Evolutionary conservation across 2,888 invertebrate species (phyloP), one percentile per base, ranked within the genome.

Genomic region (Nemotelus nigrinus): DNA sequence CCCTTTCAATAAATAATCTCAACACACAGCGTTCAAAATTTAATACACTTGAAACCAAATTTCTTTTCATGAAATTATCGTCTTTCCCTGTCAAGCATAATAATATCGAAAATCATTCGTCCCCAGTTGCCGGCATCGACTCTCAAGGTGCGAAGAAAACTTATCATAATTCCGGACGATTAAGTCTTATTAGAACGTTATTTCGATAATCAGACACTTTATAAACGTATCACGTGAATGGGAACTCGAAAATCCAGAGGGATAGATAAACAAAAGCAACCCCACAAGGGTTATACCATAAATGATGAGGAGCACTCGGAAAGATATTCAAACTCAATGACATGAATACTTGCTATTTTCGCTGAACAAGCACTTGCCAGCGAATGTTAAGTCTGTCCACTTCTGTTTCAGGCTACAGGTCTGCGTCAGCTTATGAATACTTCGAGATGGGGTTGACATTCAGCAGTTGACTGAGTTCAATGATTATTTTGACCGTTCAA

Each of bases 141-240:
- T 43, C 4, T 63, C 63, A 41, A 39, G 43, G 39, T 63, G 63
- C 43, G 25, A 6, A 41, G 4, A 6, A 7, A 63, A 41, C 41
- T 63, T 63, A 63, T 63, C 63, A 63, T 25, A 63, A 41, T 63
- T 63, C 63, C 43, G 43, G 63, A 63, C 63, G 10, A 63, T 63
- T 63, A 63, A 63, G 63, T 43, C 41, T 3, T 43, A 39, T 63
- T 41, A 43, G 8, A 6, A 41, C 41, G 63, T 41, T 63, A 43
- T 63, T 41, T 8, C 43, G 41, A 63, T 63, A 63, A 63, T 43
- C 63, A 41, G 39, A 3, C 43, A 63, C 41, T 63, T 43, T 50
- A 50, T 50, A 50, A 63, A 41, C 25, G 3, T 63, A 41, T 43
- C 43, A 25, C 43, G 25, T 63, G 43, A 8, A 8, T 8, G 25